Evolutionary conservation across 2,797 vertebrate genomes (phyloP), one percentile per base, ranked within the genome.

Genomic region (Buceros bicornis): DNA sequence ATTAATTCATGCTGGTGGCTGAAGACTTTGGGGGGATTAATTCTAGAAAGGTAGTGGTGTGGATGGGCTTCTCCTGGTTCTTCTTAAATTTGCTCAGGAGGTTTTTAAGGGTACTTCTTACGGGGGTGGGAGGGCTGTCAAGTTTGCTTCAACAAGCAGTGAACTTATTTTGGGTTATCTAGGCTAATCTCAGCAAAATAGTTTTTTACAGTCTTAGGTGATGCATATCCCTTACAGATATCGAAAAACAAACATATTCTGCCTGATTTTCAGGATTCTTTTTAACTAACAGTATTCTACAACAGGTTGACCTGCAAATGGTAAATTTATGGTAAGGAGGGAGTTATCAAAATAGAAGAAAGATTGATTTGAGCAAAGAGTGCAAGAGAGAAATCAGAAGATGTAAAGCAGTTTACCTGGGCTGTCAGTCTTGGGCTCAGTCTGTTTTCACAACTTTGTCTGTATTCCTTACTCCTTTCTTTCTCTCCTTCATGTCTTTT

Each of bases 321-420:
- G 51, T 89, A 87, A 29, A 95, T 94, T 54, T 93, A 82, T 88
- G 65, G 51, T 84, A 51, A 29, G 58, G 21, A 87, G 61, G 8
- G 31, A 94, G 48, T 74, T 96, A 79, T 6, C 92, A 70, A 93
- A 91, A 80, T 67, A 79, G 12, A 62, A 70, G 90, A 87, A 66
- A 91, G 87, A 82, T 92, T 81, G 81, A 43, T 37, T 77, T 71
- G 88, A 29, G 62, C 53, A 86, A 82, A 92, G 22, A 93, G 57
- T 24, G 17, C 35, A 69, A 31, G 2, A 87, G 29, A 81, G 53
- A 89, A 90, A 78, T 78, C 90, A 78, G 64, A 87, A 84, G 50
- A 80, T 16, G 4, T 37, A 67, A 80, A 85, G 33, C 48, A 71
- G 61, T 85, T 85, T 89, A 16, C 56, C 40, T 84, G 48, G 17